phyloP scores from a whole-genome alignment of 2,113 vertebrate genomes.

The Oriolus oriolus region DNA sequence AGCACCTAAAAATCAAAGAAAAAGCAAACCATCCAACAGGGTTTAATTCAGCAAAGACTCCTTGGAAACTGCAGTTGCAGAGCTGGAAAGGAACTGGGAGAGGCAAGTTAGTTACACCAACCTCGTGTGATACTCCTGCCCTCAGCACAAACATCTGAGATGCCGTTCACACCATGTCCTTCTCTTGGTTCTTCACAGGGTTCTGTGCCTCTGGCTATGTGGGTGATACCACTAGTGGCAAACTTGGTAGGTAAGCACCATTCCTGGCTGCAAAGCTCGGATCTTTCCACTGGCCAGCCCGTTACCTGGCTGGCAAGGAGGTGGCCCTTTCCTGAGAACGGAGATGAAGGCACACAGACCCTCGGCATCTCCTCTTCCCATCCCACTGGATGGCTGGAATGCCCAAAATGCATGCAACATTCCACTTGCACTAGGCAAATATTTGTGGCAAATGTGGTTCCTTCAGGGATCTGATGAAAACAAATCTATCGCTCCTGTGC shows the following conservation, averaged over 20 bases:
- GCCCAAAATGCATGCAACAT: not conserved
- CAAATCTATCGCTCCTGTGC: not conserved
- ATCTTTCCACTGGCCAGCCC: not conserved
- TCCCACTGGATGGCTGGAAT: not conserved
- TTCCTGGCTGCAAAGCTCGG: not conserved
- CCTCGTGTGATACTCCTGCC: not conserved
- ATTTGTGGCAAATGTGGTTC: not conserved
- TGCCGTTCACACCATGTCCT: accelerated
- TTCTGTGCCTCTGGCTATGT: not conserved
- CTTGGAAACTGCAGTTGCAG: not conserved
- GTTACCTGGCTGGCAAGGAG: not conserved
- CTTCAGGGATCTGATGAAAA: not conserved
- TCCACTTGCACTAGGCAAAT: not conserved
- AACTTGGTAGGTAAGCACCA: too few species aligned
- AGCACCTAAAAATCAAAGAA: not conserved
- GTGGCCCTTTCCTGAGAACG: not conserved
- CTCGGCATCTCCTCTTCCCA: not conserved
- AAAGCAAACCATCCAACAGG: not conserved
- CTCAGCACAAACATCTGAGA: not conserved
- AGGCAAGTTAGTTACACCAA: not conserved
- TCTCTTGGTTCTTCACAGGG: not conserved
- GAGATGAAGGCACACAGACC: not conserved
- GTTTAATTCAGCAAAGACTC: not conserved
- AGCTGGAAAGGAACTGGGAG: not conserved
- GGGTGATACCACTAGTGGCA: not conserved